Percentiles rank a stretch among this genome's conserved stretches.
Conservation (phyloP, 1,140 invertebrate genomes). For the Sycobia sp. region DNA sequence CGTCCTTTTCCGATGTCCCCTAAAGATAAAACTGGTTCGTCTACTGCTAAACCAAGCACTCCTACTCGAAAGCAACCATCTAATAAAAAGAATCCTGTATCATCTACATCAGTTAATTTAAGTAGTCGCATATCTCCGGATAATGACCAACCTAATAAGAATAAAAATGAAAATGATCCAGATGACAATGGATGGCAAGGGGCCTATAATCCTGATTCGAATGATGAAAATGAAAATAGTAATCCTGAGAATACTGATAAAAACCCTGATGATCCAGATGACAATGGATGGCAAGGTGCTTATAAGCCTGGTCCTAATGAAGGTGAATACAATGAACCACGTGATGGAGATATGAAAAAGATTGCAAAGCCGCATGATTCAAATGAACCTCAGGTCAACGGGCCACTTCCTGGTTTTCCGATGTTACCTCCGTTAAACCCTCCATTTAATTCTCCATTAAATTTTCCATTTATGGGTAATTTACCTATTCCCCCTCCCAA, state of each 20-base stretch:
- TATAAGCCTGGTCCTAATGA: conserved; percentile 14
- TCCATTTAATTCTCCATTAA: no score
- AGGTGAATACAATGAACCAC: no score
- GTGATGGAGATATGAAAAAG: neutral
- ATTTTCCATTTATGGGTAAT: no score
- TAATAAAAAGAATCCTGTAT: conserved; percentile 6
- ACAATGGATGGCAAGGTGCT: conserved; percentile 28
- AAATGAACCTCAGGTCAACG: no score
- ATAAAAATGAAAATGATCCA: no score
- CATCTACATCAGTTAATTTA: neutral
- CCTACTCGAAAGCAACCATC: neutral
- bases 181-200: conserved; percentile 30
- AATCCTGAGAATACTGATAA: conserved; percentile 4
- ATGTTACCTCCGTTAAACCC: no score
- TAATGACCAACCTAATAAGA: no score
- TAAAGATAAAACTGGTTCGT: no score
- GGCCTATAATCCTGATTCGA: neutral
- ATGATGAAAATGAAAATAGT: neutral
- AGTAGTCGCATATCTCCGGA: conserved; percentile 7
- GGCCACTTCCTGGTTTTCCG: no score
- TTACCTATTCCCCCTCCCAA: no score
- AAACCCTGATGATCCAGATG: conserved; percentile 22
- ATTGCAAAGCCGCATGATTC: neutral
- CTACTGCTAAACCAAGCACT: no score
- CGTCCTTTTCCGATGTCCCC: no score